These are phyloP conservation scores for Tridacna gigas DNA, from an alignment of 2,888 invertebrate species.

Conservation along the genomic window DNA sequence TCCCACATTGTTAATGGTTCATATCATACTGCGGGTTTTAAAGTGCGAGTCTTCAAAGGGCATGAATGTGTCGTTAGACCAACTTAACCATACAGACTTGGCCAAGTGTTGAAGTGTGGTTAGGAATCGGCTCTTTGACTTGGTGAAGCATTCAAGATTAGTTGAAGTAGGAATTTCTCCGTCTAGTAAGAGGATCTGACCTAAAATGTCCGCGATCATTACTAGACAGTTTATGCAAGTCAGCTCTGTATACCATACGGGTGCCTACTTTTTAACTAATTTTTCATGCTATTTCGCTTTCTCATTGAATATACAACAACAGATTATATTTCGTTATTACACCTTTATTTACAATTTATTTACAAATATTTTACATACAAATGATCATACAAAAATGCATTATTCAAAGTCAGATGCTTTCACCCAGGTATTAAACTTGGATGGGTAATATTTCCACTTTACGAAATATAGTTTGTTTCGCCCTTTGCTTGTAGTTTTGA, in stretches of 20 bases:
- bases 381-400: not conserved
- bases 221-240: not conserved
- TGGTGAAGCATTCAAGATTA: not conserved
- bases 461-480: constrained; percentile 59
- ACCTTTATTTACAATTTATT: no score
- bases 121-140: not conserved
- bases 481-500: constrained; percentile 59
- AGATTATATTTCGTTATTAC: not conserved
- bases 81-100: no score
- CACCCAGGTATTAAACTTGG: constrained; percentile 62
- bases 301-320: not conserved
- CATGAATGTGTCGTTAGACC: no score
- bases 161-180: constrained; percentile 13
- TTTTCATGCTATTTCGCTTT: not conserved
- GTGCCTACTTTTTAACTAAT: constrained; percentile 10
- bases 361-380: no score
- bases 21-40: no score
- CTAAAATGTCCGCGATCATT: constrained; percentile 12
- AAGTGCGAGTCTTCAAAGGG: no score
- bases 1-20: no score
- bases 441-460: constrained; percentile 64
- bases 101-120: no score
- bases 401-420: constrained; percentile 47
- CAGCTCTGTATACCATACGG: constrained; percentile 25
- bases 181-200: constrained; percentile 9